These are phyloP conservation scores for Pseudolycoriella hygida DNA, from an alignment of 2,888 invertebrate species.

Conservation along the genomic window DNA sequence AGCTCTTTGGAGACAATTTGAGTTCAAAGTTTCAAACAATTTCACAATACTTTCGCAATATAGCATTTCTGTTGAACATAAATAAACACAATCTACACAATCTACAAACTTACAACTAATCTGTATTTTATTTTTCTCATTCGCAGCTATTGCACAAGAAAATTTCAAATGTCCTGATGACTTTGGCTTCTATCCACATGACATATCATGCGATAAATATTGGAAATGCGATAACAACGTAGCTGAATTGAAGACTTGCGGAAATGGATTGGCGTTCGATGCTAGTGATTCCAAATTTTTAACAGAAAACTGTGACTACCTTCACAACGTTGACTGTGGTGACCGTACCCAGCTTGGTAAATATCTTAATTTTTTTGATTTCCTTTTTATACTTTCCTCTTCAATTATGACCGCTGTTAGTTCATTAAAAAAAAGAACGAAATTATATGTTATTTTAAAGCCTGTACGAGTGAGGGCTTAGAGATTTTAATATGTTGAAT, in stretches of 20 bases:
- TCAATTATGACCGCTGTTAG: background rate
- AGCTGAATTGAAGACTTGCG: slow-evolving; percentile 81
- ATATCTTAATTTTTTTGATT: slow-evolving; percentile 17
- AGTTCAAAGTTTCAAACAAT: too few species aligned
- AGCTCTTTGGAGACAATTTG: too few species aligned
- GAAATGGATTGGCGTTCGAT: slow-evolving; percentile 85
- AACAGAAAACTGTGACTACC: slow-evolving; percentile 88
- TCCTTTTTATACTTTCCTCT: background rate
- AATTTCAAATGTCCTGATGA: slow-evolving; percentile 87
- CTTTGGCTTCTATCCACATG: slow-evolving; percentile 87
- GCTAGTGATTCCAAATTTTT: slow-evolving; percentile 74
- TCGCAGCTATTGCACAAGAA: slow-evolving; percentile 56
- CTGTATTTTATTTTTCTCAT: slow-evolving; percentile 3
- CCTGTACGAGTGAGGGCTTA: too few species aligned
- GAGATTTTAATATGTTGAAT: too few species aligned
- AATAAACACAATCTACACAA: too few species aligned
- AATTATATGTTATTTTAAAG: background rate
- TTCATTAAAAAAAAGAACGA: too few species aligned
- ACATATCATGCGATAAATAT: slow-evolving; percentile 80
- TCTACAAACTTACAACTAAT: too few species aligned
- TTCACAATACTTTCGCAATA: too few species aligned
- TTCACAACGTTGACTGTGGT: slow-evolving; percentile 86
- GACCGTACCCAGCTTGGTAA: slow-evolving; percentile 72
- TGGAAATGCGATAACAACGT: slow-evolving; percentile 86
- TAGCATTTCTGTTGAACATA: too few species aligned